Evolutionary conservation across 64 coral and sea anemone species (phyloP).

Genomic region (Pocillopora verrucosa): DNA sequence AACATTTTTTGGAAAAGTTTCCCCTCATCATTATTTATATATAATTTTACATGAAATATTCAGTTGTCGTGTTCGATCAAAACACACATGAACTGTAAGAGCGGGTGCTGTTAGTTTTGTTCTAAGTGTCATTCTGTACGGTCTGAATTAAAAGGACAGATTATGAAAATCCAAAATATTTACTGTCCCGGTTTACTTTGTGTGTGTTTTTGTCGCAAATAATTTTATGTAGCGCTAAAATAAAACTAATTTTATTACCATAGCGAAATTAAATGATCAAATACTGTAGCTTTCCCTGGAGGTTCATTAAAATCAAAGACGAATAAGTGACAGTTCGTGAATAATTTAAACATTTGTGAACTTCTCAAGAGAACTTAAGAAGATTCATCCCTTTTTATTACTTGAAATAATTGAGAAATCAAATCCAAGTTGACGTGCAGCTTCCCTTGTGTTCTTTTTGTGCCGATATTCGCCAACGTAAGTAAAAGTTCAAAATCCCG

Average conservation of each 20-base stretch:
- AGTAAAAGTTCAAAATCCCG: not conserved
- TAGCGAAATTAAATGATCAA: conserved; percentile 2
- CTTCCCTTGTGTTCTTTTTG: not conserved
- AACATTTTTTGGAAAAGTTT: not conserved
- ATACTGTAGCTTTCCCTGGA: conserved; percentile 9
- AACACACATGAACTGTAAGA: not conserved
- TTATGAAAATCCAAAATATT: not conserved
- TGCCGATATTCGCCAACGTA: not conserved
- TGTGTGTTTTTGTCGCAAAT: not conserved
- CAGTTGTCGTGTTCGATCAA: not conserved
- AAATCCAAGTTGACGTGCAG: not conserved
- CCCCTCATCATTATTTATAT: not conserved
- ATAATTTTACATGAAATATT: conserved; percentile 34
- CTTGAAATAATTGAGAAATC: not conserved
- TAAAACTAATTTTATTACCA: conserved; percentile 5
- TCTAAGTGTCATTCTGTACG: not conserved
- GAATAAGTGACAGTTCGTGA: conserved; percentile 4
- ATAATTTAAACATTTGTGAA: not conserved
- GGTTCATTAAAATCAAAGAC: not conserved
- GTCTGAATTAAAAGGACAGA: not conserved
- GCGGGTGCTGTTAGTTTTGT: not conserved
- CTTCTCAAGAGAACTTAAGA: not conserved
- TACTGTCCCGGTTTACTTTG: not conserved
- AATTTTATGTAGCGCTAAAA: not conserved
- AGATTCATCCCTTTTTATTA: not conserved